phyloP scores from a whole-genome alignment of 37 sponge, comb jelly and placozoan genomes.

The Petrosia ficiformis region DNA sequence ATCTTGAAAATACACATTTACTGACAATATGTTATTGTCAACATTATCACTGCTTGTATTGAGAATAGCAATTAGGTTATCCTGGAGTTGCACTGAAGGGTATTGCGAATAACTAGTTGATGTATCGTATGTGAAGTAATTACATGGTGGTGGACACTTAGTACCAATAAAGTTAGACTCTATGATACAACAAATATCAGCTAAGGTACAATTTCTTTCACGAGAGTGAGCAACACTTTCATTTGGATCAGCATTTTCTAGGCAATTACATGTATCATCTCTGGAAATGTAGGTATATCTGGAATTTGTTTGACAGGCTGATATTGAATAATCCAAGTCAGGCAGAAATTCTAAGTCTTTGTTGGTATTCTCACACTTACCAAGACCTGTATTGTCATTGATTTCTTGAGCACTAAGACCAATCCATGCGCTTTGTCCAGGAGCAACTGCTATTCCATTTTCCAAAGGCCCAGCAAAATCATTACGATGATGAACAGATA shows the following conservation, averaged over 20 bases:
- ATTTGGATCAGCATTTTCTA: not conserved
- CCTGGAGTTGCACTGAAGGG: too few relatives aligned
- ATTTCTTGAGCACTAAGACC: not conserved
- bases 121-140: not conserved
- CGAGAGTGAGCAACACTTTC: not conserved
- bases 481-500: constrained; percentile 1
- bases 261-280: constrained; percentile 9
- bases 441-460: constrained; percentile 12
- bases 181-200: not conserved
- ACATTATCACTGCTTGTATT: too few relatives aligned
- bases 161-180: not conserved
- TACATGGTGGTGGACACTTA: not conserved
- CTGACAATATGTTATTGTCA: constrained; percentile 21
- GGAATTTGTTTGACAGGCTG: constrained; percentile 16
- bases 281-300: not conserved
- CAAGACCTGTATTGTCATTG: not conserved
- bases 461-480: constrained; percentile 9
- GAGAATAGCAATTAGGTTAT: too few relatives aligned
- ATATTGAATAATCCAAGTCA: constrained; percentile 3
- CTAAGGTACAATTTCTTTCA: not conserved
- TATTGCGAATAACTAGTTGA: not conserved
- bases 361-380: not conserved
- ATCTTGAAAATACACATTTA: constrained; percentile 26
- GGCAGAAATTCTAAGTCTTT: not conserved
- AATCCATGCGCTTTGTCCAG: not conserved